Percentiles rank a stretch among this genome's conserved stretches.
Evolutionary conservation across 2,888 invertebrate genomes (phyloP).

Genomic region (Athalia rosae): DNA sequence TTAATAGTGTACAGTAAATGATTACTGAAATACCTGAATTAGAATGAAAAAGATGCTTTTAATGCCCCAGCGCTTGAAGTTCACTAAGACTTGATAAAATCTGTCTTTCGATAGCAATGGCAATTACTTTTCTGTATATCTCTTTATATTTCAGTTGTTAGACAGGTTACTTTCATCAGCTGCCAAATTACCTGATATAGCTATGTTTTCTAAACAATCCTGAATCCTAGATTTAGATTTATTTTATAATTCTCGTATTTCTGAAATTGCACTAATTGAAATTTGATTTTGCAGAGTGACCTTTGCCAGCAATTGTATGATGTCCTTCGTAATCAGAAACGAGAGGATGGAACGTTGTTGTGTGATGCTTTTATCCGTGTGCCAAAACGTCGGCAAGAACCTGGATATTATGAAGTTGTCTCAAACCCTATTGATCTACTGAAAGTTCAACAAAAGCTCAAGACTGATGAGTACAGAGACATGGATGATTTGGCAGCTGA

Average conservation of each 20-base stretch:
- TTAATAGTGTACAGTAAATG: too few species aligned
- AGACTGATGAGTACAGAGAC: constrained; percentile 97
- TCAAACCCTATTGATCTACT: constrained; percentile 96
- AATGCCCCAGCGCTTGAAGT: too few species aligned
- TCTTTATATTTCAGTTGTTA: too few species aligned
- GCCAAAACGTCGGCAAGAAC: constrained; percentile 94
- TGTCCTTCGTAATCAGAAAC: constrained; percentile 90
- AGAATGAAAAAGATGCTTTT: too few species aligned
- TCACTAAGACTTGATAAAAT: too few species aligned
- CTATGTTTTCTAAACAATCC: not conserved
- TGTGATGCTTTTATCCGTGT: constrained; percentile 97
- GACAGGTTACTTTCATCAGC: too few species aligned
- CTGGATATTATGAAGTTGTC: constrained; percentile 93
- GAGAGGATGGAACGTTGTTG: constrained; percentile 91
- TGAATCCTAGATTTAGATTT: not conserved
- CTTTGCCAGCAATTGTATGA: constrained; percentile 95
- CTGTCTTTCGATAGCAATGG: too few species aligned
- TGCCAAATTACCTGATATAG: too few species aligned
- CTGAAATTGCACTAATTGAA: not conserved
- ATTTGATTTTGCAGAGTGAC: constrained; percentile 79
- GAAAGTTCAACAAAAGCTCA: constrained; percentile 96
- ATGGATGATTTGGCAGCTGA: constrained; percentile 93
- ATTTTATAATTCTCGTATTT: not conserved
- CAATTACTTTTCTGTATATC: too few species aligned
- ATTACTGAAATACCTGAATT: too few species aligned